Base-by-base conservation (phyloP, 2,888 invertebrate species). In the Baccha elongata region DNA sequence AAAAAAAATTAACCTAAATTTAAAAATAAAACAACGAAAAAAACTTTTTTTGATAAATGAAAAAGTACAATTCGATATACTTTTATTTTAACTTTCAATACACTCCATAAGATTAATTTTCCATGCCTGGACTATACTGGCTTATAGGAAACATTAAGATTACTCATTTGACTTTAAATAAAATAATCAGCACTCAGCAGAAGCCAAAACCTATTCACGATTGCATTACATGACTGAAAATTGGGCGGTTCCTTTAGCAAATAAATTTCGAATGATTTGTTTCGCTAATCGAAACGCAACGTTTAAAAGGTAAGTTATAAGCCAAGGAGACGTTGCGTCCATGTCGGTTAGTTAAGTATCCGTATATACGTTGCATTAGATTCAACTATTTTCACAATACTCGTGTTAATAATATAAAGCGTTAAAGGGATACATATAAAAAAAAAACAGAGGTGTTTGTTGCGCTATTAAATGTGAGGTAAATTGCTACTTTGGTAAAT, bases 201-300 rank as follows among this genome's bases (percentile, higher is more conserved):
- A 48, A 44, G 50, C 32, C 50, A 26, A 48, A 44, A 44, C 32
- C 50, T 37, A 40, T 65, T 23, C 75, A 23, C 44, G 60, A 46
- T 46, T 23, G 44, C 23, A 17, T 58, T 71, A 53, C 21, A 52
- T 53, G 67, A 53, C 71, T 13, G 67, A 78, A 83, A 73, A 68
- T 83, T 73, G 83, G 83, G 83, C 83, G 83, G 67, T 46, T 68
- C 83, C 68, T 73, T 78, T 32, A 68, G 62, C 83, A 78, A 83
- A 83, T 83, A 83, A 83, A 83, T 83, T 72, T 48, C 78, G n/a
- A 78, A 78, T 78, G 78, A 83, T 78, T 83, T 83, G 83, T 83
- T 78, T 55, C 58, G 7, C 29, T 32, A 8, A 8, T 32, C 3
- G 3, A 6, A 6, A 26, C 26, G 26, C 3, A 26, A 6, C 26